Base-by-base conservation (phyloP, 2,113 vertebrate species). In the Hippocampus comes region DNA sequence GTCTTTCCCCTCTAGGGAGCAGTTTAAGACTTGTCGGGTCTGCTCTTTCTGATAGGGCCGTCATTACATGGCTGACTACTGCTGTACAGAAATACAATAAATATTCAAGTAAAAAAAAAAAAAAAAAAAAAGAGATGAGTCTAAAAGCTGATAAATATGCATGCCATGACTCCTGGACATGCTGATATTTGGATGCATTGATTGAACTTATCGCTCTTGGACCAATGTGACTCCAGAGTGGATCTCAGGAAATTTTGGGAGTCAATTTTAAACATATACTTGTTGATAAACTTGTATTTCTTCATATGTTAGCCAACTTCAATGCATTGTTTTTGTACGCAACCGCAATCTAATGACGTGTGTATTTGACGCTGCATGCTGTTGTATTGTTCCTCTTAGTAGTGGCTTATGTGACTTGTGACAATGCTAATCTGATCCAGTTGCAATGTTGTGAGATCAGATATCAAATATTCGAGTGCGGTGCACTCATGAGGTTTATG, bases 1-100 rank as follows among this genome's bases (percentile, higher is more conserved):
- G 76, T 85, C 75, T 88, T 81, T 89, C 86, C 80, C 84, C 88
- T 87, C 59, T 82, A 93, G 92, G 91, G 87, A 86, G 79, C 88
- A 92, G 89, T 90, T 87, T 88, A 93, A 93, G 90, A 88, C 89
- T 81, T 91, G 90, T 90, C 89, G 87, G 75, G 90, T 93, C 88
- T 91, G 82, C 89, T 91, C 90, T 78, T 87, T 91, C 86, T 93
- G 87, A 91, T 92, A 90, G 76, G 63, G 84, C 82, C 82, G 75
- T 89, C 82, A 72, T 71, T 77, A 82, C 77, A 66, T 76, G 83
- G 78, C 84, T 77, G 84, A 87, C 80, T 69, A 70, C 87, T 79
- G 76, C 85, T 80, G 72, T 76, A 46, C 43, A 76, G 48, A 68
- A 82, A 79, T 70, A 77, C 23, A 67, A 48, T 27, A 17, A 48